Base-by-base conservation (phyloP, 2,113 vertebrate genomes). In the Mormyrus iriodes region DNA sequence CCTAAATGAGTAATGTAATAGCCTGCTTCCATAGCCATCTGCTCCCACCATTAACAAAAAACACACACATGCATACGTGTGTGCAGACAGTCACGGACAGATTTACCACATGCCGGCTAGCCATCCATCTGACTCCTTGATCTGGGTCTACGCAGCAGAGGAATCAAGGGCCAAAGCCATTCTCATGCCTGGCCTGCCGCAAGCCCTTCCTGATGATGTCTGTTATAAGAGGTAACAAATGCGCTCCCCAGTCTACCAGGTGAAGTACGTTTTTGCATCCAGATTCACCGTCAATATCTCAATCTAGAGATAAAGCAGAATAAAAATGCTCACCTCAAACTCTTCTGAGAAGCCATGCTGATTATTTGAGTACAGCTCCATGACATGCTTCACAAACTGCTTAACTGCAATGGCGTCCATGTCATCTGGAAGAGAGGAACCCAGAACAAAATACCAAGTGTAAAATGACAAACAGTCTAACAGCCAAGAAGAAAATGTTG, bases 281-380 rank as follows among this genome's bases (percentile, higher is more conserved):
- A 19, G 24, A 86, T 86, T 55, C 31, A 3, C 85, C 17, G 7
- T 55, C 51, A 86, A 86, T 35, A 27, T 53, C 85, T 12, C 24
- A 39, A 17, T 44, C 31, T 17, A 24, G 58, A 48, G n/a, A 48
- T 39, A 49, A 84, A 58, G 21, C 4, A 85, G 51, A 7, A 46
- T 12, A 19, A 35, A 27, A 49, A 65, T 42, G n/a, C 84, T 24
- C 96, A 99, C 98, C 98, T 99, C 98, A 94, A 99, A 99, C 93
- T 99, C 98, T 93, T 99, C 97, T 0, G 98, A 97, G 92, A 99
- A 99, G 85, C 98, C 98, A 90, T 98, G 98, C 92, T 98, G 97
- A 96, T 97, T 99, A 95, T 98, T 98, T 91, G 97, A 97, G 93
- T 99, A 99, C 49, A 99, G 97, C 91, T 99, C 97, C 94, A 97